Percentiles rank a stretch among this genome's conserved stretches.
These are phyloP conservation scores for Mya arenaria DNA, from an alignment of 1,140 invertebrate species.

Conservation along the genomic window DNA sequence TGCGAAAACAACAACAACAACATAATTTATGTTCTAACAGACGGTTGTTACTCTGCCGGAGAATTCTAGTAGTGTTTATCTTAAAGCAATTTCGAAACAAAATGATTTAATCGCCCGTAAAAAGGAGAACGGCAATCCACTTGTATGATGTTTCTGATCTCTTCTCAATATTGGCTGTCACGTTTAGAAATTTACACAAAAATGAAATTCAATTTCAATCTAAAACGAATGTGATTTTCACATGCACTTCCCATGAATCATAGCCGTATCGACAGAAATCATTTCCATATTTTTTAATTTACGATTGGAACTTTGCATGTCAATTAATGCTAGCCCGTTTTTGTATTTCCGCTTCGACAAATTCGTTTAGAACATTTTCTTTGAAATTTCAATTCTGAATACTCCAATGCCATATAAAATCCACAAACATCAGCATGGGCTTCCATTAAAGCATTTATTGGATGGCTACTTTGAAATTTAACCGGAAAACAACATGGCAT, in stretches of 20 bases:
- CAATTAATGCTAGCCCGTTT: neutral
- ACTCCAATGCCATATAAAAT: neutral
- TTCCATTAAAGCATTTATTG: no score
- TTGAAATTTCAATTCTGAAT: neutral
- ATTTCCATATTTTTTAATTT: neutral
- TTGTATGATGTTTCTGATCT: no score
- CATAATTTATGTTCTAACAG: no score
- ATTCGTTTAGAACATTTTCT: neutral
- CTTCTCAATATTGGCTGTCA: neutral
- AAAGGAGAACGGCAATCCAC: no score
- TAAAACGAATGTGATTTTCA: constrained; percentile 1
- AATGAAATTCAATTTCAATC: neutral
- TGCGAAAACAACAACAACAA: no score
- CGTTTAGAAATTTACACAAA: neutral
- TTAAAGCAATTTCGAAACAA: no score
- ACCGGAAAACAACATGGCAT: no score
- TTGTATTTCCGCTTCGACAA: neutral
- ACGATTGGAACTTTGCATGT: neutral
- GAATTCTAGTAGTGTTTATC: no score
- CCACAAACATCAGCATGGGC: no score
- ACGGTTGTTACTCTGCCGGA: no score
- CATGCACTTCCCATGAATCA: neutral
- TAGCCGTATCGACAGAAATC: neutral
- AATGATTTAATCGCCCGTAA: no score
- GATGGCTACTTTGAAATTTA: no score